Evolutionary conservation across 2,113 vertebrate species (phyloP).

Genomic region (Hippocampus comes): DNA sequence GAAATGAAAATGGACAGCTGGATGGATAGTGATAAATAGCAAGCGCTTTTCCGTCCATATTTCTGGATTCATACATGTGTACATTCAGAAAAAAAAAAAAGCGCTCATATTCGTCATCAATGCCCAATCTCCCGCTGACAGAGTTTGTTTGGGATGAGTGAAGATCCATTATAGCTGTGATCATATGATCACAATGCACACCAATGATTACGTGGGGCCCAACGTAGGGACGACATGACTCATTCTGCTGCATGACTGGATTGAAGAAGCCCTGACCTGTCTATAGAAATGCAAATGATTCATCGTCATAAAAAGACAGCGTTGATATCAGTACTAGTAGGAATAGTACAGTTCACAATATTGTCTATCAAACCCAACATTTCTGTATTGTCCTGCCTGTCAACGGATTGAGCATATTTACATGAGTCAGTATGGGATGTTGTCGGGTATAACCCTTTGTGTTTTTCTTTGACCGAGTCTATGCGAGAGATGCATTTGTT

Average conservation of each 20-base stretch:
- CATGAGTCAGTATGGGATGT: background rate
- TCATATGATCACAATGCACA: constrained; percentile 2
- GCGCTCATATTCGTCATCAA: background rate
- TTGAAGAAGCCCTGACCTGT: background rate
- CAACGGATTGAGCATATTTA: background rate
- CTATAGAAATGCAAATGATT: background rate
- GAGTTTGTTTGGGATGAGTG: background rate
- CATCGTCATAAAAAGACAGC: background rate
- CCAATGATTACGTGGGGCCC: background rate
- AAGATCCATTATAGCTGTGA: background rate
- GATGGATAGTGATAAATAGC: background rate
- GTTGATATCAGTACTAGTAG: background rate
- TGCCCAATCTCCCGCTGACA: background rate
- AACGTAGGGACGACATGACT: background rate
- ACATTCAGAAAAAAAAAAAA: background rate
- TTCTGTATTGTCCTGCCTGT: background rate
- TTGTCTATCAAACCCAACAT: background rate
- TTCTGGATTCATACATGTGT: background rate
- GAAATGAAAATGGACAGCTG: background rate
- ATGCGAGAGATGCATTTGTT: background rate
- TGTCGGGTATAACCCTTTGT: background rate
- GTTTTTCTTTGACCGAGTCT: background rate
- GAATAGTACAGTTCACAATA: background rate
- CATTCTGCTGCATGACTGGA: background rate
- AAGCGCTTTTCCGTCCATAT: background rate